Evolutionary conservation across 1,140 invertebrate genomes (phyloP).

Genomic region (Drosophila rhopaloa): DNA sequence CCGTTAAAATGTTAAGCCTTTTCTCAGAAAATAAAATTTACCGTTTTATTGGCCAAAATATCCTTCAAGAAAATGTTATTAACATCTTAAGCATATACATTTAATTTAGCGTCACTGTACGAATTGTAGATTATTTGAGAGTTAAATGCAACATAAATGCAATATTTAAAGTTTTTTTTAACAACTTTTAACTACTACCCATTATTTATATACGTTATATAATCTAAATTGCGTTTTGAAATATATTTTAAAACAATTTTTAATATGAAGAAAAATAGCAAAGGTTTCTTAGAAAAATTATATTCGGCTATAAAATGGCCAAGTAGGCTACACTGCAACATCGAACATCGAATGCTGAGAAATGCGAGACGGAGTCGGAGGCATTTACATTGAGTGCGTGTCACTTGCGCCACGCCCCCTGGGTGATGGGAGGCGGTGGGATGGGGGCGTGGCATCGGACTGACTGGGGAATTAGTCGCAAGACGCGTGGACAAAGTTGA

Average conservation of each 20-base stretch:
- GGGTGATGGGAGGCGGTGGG: not conserved
- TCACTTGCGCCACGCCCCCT: slow-evolving; percentile 38
- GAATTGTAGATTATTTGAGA: no score
- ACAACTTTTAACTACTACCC: no score
- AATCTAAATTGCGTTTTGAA: no score
- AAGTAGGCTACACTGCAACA: not conserved
- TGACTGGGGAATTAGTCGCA: slow-evolving; percentile 30
- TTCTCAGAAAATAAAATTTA: not conserved
- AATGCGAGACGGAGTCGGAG: slow-evolving; percentile 9
- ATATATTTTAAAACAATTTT: no score
- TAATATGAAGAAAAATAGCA: not conserved
- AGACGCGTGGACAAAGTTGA: slow-evolving; percentile 16
- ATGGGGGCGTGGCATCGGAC: not conserved
- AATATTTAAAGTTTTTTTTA: no score
- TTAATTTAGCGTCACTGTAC: no score
- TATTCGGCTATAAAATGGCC: not conserved
- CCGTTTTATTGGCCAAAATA: no score
- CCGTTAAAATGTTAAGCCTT: no score
- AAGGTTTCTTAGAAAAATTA: not conserved
- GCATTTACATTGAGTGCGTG: slow-evolving; percentile 62
- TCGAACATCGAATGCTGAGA: slow-evolving; percentile 2
- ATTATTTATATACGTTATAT: no score
- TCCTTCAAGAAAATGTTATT: not conserved
- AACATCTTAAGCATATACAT: no score
- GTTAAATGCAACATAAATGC: no score